Evolutionary conservation across 2,797 vertebrate genomes (phyloP).

Genomic region (Chloroceryle inda): DNA sequence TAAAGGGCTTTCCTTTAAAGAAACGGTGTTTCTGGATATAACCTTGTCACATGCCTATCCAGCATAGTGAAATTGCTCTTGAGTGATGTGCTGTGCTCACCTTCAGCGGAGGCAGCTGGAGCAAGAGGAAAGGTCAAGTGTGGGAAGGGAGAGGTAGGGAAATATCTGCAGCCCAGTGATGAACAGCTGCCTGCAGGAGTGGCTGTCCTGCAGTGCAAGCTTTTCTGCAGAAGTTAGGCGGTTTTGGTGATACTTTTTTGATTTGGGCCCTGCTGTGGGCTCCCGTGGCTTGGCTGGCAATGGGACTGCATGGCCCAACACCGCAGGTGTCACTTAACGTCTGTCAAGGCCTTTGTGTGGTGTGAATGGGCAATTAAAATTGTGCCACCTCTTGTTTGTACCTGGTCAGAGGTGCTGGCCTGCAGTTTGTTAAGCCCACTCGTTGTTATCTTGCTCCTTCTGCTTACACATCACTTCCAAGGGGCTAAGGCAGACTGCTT

Average conservation of each 20-base stretch:
- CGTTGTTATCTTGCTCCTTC: background rate
- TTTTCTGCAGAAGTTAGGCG: background rate
- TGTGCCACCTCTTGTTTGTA: background rate
- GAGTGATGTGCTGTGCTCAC: background rate
- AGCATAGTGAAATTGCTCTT: rapidly evolving
- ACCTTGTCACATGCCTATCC: background rate
- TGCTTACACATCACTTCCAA: rapidly evolving
- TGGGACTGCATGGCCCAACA: background rate
- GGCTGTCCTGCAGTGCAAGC: background rate
- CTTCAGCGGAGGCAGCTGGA: background rate
- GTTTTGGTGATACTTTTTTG: background rate
- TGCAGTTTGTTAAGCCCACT: background rate
- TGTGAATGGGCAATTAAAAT: conserved; percentile 15
- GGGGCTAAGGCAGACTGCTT: background rate
- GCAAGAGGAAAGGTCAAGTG: background rate
- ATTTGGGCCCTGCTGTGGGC: background rate
- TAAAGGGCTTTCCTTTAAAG: background rate
- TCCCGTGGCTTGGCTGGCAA: background rate
- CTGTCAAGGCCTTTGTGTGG: background rate
- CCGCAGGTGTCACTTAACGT: background rate
- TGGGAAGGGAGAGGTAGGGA: background rate
- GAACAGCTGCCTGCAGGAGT: background rate
- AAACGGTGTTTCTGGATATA: background rate
- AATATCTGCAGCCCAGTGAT: background rate
- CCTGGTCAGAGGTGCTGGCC: background rate